These are phyloP conservation scores for Patella vulgata DNA, from an alignment of 1,140 invertebrate genomes.

Conservation along the genomic window DNA sequence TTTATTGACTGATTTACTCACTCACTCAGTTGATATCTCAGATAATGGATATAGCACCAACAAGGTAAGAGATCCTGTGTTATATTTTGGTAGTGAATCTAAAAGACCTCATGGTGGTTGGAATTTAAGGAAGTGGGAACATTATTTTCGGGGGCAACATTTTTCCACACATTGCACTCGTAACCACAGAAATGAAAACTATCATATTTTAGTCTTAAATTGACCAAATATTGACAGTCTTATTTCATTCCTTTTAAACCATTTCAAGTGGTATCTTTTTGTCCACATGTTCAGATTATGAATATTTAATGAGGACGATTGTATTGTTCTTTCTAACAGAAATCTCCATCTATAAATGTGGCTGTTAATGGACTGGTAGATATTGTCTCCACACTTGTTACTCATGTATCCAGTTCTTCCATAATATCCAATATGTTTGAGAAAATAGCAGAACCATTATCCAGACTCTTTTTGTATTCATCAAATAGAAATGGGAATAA, in stretches of 20 bases:
- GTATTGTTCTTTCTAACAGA: neutral
- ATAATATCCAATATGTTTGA: conserved; percentile 42
- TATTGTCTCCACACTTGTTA: conserved; percentile 40
- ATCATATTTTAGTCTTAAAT: too few species aligned
- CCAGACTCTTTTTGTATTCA: conserved; percentile 29
- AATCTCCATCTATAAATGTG: conserved; percentile 5
- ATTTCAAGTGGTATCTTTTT: too few species aligned
- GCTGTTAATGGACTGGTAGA: conserved; percentile 30
- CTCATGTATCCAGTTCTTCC: conserved; percentile 39
- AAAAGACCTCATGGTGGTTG: too few species aligned
- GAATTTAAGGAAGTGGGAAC: too few species aligned
- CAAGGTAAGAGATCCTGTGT: neutral
- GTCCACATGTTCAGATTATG: too few species aligned
- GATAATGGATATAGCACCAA: neutral
- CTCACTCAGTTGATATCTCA: neutral
- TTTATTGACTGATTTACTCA: conserved; percentile 23
- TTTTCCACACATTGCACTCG: too few species aligned
- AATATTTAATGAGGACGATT: too few species aligned
- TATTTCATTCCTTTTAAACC: too few species aligned
- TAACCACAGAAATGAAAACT: too few species aligned
- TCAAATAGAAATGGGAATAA: conserved; percentile 31
- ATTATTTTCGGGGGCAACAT: too few species aligned
- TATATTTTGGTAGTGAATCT: too few species aligned
- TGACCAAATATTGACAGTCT: too few species aligned
- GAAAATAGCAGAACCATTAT: conserved; percentile 42